Percentiles rank a stretch among this genome's conserved stretches.
These are phyloP conservation scores for Cyphomyrmex costatus DNA, from an alignment of 1,140 invertebrate species.

Conservation along the genomic window DNA sequence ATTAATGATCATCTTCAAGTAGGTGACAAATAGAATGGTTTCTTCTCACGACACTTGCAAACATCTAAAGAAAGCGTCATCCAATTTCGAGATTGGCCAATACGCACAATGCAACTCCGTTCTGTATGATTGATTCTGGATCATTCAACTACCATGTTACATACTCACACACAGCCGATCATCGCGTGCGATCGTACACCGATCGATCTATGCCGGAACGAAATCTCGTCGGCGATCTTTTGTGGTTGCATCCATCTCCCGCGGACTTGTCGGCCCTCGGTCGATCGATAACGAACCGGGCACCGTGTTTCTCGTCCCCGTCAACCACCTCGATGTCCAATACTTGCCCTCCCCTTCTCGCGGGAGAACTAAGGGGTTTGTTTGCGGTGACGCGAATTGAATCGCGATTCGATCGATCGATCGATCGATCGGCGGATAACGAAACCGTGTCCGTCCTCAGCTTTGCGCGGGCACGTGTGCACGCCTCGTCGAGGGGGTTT, in stretches of 20 bases:
- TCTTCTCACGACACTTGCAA: background rate
- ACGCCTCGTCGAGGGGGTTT: background rate
- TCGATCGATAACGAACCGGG: conserved; percentile 55
- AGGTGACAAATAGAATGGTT: background rate
- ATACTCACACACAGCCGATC: conserved; percentile 16
- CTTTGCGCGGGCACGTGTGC: background rate
- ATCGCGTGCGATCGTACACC: conserved; percentile 4
- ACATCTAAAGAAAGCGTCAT: background rate
- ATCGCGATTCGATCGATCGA: conserved; percentile 47
- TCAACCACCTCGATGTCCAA: background rate
- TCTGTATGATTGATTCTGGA: conserved; percentile 12
- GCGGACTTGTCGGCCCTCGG: conserved; percentile 26
- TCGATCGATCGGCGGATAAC: conserved; percentile 53
- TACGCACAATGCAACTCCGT: background rate
- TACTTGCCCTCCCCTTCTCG: background rate
- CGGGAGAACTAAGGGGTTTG: background rate
- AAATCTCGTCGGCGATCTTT: conserved; percentile 53
- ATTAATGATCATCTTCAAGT: conserved; percentile 19
- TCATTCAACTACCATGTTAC: conserved; percentile 18
- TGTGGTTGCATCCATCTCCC: conserved; percentile 48
- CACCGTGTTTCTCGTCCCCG: conserved; percentile 11
- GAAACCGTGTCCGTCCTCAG: background rate
- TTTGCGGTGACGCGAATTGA: conserved; percentile 13
- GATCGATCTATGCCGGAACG: conserved; percentile 56
- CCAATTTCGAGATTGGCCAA: background rate